These are phyloP conservation scores for Taeniopygia guttata DNA, from an alignment of 2,797 vertebrate genomes.

Conservation along the genomic window DNA sequence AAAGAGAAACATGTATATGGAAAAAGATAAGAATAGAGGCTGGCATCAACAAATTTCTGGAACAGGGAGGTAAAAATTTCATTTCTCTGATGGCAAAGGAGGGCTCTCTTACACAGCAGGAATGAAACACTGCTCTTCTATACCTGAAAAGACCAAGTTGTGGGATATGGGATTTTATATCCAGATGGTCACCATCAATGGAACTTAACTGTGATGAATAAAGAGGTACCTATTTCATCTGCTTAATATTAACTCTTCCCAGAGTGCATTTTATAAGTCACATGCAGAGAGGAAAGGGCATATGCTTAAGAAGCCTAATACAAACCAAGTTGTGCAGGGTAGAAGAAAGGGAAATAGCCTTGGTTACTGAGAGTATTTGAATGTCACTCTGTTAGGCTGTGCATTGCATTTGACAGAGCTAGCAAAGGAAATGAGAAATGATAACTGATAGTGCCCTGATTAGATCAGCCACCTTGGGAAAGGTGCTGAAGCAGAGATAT, in stretches of 20 bases:
- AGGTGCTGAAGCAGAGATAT: constrained; percentile 80
- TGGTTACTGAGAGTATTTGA: constrained; percentile 50
- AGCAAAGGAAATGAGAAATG: constrained; percentile 73
- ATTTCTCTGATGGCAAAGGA: constrained; percentile 49
- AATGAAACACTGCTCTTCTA: constrained; percentile 19
- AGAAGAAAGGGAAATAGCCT: background rate
- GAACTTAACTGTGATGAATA: constrained; percentile 5
- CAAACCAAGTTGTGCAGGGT: background rate
- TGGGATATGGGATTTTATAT: background rate
- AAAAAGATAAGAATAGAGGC: constrained; percentile 25
- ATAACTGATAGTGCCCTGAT: constrained; percentile 73
- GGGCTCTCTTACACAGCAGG: constrained; percentile 14
- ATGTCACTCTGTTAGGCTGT: constrained; percentile 68
- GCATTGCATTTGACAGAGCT: constrained; percentile 65
- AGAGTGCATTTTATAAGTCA: background rate
- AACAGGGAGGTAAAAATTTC: constrained; percentile 47
- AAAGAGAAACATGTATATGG: background rate
- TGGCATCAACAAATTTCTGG: constrained; percentile 36
- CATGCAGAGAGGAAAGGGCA: background rate
- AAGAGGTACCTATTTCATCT: constrained; percentile 2
- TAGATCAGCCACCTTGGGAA: constrained; percentile 79
- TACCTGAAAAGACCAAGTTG: background rate
- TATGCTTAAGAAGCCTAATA: background rate
- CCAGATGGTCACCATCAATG: background rate
- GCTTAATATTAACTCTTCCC: background rate